Base-by-base conservation (phyloP, 1,140 invertebrate genomes). In the Coptotermes formosanus region DNA sequence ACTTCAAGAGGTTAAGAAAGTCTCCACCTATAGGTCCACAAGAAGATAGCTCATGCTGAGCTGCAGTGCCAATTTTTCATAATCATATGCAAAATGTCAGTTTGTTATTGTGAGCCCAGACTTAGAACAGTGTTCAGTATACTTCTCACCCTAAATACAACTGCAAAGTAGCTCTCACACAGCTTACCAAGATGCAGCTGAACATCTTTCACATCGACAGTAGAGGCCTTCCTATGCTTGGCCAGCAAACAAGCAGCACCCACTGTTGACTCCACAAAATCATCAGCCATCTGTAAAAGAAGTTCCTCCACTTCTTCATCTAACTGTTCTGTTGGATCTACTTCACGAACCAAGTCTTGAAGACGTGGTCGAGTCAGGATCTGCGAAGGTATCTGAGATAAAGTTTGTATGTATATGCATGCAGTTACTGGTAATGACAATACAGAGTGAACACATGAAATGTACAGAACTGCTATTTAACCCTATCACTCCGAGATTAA, bases 251-350 rank as follows among this genome's bases (percentile, higher is more conserved):
- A 98, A 2, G 98, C 95, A 19, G 97, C 94, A 90, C 95, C 96
- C 0, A 99, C 95, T 16, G 97, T 95, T 88, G 96, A 96, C 90
- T 99, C 97, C 45, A 99, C 97, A 92, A 99, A 99, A 89, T 99
- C 97, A 93, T 99, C 98, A 14, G 98, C 97, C 88, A 99, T 94
- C 89, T 96, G 95, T 84, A 99, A 91, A 9, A 99, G 90, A 88
- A 98, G 93, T 90, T 99, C 98, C 92, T 99, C 98, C 0, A 99
- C 98, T 91, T 99, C 98, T 90, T 99, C 98, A 91, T 99, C 98
- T 82, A 99, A 90, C 90, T 99, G 98, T 89, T 98, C 96, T 82
- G 96, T 97, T 0, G 97, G 96, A 92, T 99, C 98, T 23, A 99
- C 97, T 92, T 99, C 97, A 88, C 97, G 94, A 0, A 99, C 97